Base-by-base conservation (phyloP, 64 coral and sea anemone genomes). In the Actinia tenebrosa region DNA sequence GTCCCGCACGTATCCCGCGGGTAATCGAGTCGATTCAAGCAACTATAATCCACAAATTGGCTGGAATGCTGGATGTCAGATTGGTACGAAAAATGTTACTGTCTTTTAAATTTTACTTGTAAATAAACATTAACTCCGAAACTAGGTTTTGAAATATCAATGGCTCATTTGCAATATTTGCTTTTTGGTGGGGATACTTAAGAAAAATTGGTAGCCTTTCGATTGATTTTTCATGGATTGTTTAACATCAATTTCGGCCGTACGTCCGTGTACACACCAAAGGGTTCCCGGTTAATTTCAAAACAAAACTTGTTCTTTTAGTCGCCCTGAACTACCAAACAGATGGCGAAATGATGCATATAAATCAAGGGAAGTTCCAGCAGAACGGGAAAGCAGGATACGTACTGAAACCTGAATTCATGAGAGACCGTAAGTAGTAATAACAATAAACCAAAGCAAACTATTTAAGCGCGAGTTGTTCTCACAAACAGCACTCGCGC, bases 321-420 rank as follows among this genome's bases (percentile, higher is more conserved):
- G 97, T 99, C 93, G 97, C 97, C 19, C 55, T 99, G 19, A 99
- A 99, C 58, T 99, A 95, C 77, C 97, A 99, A 88, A 99, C 97
- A 37, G 86, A 95, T 58, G 89, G 90, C 4, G 93, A 94, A 56
- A 92, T 92, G 71, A 89, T 99, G 83, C 90, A 99, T 64, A 53
- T 99, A 7, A 91, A 92, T 82, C 89, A 94, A 82, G 97, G 97
- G 68, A 92, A 89, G 55, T 99, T 95, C 82, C 78, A 86, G 64
- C 77, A 90, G 60, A 99, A 99, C 55, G 89, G 89, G 62, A 85
- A 80, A 62, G 83, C 93, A 4, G 97, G 97, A 43, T 99, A 95
- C 83, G 87, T 95, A 17, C 81, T 99, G 44, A 99, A 99, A 45
- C 97, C 97, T 5, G 86, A 94, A 86, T 53, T 86, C 44, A 86